Conservation (phyloP, 2,113 vertebrate species). For the Chaenogobius annularis region DNA sequence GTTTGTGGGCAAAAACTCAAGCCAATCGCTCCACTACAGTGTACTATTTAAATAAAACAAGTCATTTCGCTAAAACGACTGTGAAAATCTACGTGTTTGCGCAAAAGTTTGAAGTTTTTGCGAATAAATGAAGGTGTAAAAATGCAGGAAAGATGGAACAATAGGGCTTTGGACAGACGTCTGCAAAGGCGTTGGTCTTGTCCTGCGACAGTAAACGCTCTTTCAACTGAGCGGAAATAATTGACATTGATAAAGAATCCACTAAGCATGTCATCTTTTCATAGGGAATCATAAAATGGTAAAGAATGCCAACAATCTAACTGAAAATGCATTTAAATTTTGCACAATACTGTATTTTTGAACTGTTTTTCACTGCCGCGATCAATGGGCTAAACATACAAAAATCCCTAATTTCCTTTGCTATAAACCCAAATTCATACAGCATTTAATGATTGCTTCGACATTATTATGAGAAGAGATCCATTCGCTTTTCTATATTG, state of each 20-base stretch:
- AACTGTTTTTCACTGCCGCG: neutral
- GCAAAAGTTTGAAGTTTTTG: neutral
- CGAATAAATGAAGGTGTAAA: neutral
- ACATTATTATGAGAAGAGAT: constrained; percentile 39
- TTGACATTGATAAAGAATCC: neutral
- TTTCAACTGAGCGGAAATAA: neutral
- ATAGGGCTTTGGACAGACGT: neutral
- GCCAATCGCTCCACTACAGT: neutral
- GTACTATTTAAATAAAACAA: neutral
- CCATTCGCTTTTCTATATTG: constrained; percentile 21
- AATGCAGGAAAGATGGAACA: neutral
- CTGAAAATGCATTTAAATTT: neutral
- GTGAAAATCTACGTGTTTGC: neutral
- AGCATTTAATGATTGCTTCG: constrained; percentile 27
- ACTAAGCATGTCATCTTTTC: neutral
- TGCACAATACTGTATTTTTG: neutral
- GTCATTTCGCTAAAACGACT: neutral
- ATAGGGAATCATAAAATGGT: neutral
- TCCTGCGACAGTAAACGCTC: neutral
- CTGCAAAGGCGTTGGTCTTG: neutral
- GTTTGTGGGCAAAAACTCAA: neutral
- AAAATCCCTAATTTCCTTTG: constrained; percentile 27
- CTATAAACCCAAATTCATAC: constrained; percentile 47
- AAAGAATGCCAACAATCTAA: neutral
- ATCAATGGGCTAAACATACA: constrained; percentile 12